Conservation (phyloP, 23 tunicate species). For the Ciona savignyi region DNA sequence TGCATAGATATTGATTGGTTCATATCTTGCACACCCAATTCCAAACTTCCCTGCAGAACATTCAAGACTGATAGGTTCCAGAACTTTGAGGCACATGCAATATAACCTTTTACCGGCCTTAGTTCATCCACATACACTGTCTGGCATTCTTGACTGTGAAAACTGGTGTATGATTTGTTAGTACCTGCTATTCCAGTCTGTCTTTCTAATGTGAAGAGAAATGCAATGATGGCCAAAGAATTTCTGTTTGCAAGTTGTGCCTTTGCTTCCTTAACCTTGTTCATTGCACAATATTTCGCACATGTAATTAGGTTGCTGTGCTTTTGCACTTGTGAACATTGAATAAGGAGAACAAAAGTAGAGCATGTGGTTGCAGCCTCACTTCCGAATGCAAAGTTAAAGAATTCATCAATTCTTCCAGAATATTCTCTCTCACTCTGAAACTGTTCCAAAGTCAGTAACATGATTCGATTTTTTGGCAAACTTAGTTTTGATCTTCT, state of each 20-base stretch:
- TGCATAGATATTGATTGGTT: not conserved
- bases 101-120: constrained; percentile 8
- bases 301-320: constrained; percentile 47
- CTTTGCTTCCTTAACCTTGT: constrained; percentile 38
- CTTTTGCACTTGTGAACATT: constrained; percentile 39
- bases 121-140: constrained; percentile 50
- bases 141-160: constrained; percentile 27
- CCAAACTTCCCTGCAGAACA: constrained; percentile 9
- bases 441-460: constrained; percentile 69
- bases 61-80: constrained; percentile 7
- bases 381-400: constrained; percentile 8
- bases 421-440: constrained; percentile 39
- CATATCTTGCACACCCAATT: not conserved
- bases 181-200: not conserved
- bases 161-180: constrained; percentile 19
- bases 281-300: constrained; percentile 50
- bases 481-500: constrained; percentile 1
- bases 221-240: constrained; percentile 6
- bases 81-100: constrained; percentile 9
- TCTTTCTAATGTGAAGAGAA: constrained; percentile 37
- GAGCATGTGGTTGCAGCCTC: too few relatives aligned
- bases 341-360: constrained; percentile 30
- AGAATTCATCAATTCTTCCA: constrained; percentile 11
- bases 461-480: constrained; percentile 23
- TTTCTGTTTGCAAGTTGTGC: constrained; percentile 2